These are phyloP conservation scores for Nomada flava DNA, from an alignment of 2,888 invertebrate species.

Conservation along the genomic window DNA sequence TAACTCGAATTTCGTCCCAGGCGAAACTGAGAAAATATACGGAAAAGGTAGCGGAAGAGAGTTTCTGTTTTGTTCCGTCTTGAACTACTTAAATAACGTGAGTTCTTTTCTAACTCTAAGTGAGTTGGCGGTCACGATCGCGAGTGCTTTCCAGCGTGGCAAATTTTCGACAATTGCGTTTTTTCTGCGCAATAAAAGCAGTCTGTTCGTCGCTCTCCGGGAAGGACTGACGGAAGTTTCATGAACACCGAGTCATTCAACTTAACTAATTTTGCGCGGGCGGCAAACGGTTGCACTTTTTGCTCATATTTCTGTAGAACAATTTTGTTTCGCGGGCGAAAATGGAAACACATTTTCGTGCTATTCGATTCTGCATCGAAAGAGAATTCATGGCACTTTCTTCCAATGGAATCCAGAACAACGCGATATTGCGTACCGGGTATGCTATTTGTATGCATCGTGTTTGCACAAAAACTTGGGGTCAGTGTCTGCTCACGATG, in stretches of 20 bases:
- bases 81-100: slow-evolving; percentile 18
- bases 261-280: slow-evolving; percentile 5
- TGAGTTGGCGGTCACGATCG: neutral
- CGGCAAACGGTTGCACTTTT: neutral
- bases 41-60: neutral
- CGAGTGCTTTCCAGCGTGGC: neutral
- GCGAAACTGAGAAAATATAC: slow-evolving; percentile 2
- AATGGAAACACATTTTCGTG: neutral
- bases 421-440: neutral
- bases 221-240: slow-evolving; percentile 12
- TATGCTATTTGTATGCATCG: neutral
- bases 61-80: neutral
- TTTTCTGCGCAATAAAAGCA: slow-evolving; percentile 13
- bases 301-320: too few relatives aligned
- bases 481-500: slow-evolving; percentile 14
- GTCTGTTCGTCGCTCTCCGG: neutral
- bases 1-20: neutral
- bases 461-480: neutral
- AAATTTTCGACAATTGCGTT: slow-evolving; percentile 24
- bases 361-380: slow-evolving; percentile 8
- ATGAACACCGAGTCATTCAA: neutral
- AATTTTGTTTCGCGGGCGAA: neutral
- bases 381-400: neutral
- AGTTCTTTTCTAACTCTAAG: slow-evolving; percentile 4
- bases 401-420: neutral